A percentile compares a stretch with the other conserved stretches of the same genome.
phyloP scores from a whole-genome alignment of 2,797 vertebrate species.

The Nannoperca australis region DNA sequence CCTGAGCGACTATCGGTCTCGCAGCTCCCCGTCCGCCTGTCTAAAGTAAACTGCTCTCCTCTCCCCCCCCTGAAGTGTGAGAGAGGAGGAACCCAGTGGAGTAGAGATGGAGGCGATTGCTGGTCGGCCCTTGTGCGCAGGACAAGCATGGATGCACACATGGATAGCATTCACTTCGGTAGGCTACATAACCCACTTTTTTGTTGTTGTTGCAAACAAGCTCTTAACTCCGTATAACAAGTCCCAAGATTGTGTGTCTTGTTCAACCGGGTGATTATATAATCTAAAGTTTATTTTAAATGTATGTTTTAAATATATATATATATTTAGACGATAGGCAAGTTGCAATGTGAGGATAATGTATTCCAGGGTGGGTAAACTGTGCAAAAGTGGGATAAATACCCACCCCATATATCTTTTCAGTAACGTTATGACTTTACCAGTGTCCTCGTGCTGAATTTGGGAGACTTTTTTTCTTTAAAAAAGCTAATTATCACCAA shows the following conservation, averaged over 20 bases:
- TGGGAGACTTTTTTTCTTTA: neutral
- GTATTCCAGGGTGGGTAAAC: neutral
- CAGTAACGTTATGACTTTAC: neutral
- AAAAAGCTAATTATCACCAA: neutral
- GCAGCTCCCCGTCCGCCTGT: conserved; percentile 36
- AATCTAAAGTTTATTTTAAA: neutral
- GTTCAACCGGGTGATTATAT: neutral
- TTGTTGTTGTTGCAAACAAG: neutral
- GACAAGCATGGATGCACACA: conserved; percentile 52
- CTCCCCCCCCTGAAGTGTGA: conserved; percentile 55
- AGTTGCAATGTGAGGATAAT: neutral
- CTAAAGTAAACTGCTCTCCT: conserved; percentile 53
- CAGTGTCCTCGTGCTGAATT: neutral
- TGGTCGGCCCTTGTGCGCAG: conserved; percentile 67
- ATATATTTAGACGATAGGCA: neutral
- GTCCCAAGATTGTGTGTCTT: neutral
- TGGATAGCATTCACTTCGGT: neutral
- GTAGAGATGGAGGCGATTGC: conserved; percentile 60
- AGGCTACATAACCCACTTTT: neutral
- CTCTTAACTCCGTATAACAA: neutral
- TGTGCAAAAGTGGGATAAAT: neutral
- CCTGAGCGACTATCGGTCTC: conserved; percentile 30
- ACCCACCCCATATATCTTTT: neutral
- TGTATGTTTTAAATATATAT: neutral
- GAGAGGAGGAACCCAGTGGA: conserved; percentile 68